Percentiles rank a stretch among this genome's conserved stretches.
Evolutionary conservation across 2,113 vertebrate genomes (phyloP).

Genomic region (Tichodroma muraria): DNA sequence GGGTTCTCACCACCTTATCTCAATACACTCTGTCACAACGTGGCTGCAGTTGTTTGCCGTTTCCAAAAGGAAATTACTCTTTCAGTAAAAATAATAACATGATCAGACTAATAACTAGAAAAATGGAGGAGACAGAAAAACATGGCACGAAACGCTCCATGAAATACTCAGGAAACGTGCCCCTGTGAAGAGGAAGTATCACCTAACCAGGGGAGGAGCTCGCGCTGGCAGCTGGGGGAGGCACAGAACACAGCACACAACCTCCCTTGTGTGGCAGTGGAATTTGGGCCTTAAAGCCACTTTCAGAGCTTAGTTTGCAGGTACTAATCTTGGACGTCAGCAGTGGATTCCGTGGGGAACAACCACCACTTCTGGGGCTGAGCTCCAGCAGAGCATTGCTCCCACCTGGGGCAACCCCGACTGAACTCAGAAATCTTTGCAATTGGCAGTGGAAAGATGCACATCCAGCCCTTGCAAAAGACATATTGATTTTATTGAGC

Average conservation of each 20-base stretch:
- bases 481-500: not conserved
- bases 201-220: rapidly evolving
- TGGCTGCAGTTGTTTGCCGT: not conserved
- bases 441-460: not conserved
- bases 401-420: not conserved
- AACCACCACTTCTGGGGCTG: not conserved
- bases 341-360: not conserved
- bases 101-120: not conserved
- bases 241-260: not conserved
- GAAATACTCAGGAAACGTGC: not conserved
- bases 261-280: not conserved
- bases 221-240: not conserved
- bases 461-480: not conserved
- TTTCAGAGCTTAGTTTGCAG: not conserved
- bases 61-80: not conserved
- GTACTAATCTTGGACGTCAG: not conserved
- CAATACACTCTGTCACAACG: not conserved
- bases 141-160: not conserved
- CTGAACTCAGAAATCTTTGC: not conserved
- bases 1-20: not conserved
- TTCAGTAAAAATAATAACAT: not conserved
- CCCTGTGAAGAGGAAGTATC: rapidly evolving
- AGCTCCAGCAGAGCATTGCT: not conserved
- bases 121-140: not conserved
- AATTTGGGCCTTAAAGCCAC: not conserved